Evolutionary conservation across 2,888 invertebrate genomes (phyloP), one percentile per base, ranked within the genome.

Genomic region (Protodeltote pygarga): DNA sequence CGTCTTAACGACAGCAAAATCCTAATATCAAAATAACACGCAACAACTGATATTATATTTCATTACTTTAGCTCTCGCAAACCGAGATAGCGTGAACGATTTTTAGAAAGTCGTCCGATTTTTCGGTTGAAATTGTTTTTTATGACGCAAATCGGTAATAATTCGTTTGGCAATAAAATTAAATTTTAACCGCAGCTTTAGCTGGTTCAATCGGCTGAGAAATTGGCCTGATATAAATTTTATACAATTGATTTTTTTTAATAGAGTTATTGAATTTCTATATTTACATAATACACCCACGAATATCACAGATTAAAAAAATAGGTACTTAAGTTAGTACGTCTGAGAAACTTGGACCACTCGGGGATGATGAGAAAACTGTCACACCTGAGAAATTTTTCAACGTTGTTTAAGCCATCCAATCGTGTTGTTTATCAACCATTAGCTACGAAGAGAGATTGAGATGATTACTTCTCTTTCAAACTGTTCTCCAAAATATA

Each of bases 101-200:
- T 46, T 67, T 69, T 75, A 78, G 78, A 78, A 78, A 78, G 78
- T 71, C 45, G 40, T 21, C 19, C 11, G 35, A 57, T 63, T 59
- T 51, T 58, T 54, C 52, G 50, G 49, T 65, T 59, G 49, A 23
- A 54, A 42, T 11, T 40, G 42, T 49, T 61, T 49, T 63, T 73
- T 64, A 51, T 19, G 15, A 57, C 48, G 51, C 58, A 55, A 61
- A 55, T 60, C 40, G 32, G 33, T 49, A 39, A 49, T 55, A 48
- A 38, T 51, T 35, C 17, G 48, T 55, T 65, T 57, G 16, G 51
- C 42, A 53, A 47, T 68, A 50, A 55, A 52, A 41, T 23, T n/a
- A n/a, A 34, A 15, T 37, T 33, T 54, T 48, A 52, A 59, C 41
- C 28, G 28, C 49, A 32, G 51, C 31, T 63, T 54, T 45, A 46